Base-by-base conservation (phyloP, 2,797 vertebrate species). In the Erethizon dorsatum region DNA sequence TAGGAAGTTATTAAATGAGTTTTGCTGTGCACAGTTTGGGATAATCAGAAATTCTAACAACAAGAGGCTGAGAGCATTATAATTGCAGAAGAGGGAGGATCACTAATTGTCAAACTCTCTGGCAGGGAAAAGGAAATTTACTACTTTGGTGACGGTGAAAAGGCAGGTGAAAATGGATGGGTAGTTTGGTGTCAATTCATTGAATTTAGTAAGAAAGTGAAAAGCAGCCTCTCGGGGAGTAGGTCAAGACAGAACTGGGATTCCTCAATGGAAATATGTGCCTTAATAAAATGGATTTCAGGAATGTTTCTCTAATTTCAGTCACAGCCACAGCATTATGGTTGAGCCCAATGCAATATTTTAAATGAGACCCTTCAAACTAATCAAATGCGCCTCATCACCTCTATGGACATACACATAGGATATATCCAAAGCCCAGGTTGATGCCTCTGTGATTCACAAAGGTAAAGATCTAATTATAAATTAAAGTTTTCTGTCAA, bases 41-140 rank as follows among this genome's bases (percentile, higher is more conserved):
- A 73, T 95, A 85, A 95, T 91, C 11, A 91, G 86, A 95, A 96
- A 93, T 85, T 63, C 37, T n/a, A 28, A 85, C 97, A 57, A 71
- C 75, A 89, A 73, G 79, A 92, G n/a, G 6, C 54, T 67, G 1
- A 41, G 13, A 94, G 17, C 11, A 75, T 96, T 85, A 22, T 59
- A 67, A 94, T 33, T 37, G 45, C 57, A 87, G 84, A 83, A 65
- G 20, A 61, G 78, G 52, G 78, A 96, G 73, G 84, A 31, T 20
- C 75, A 83, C 47, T 20, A 47, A 86, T n/a, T 93, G 22, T 94
- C 95, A 94, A 57, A 47, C 78, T 6, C 56, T 91, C 54, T 37
- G 82, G 24, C 65, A 91, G 67, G 22, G 17, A 96, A 79, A 54
- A 37, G 50, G 22, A 83, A 80, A 88, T 97, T 92, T 89, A 91